Base-by-base conservation (phyloP, 2,888 invertebrate species). In the Rhyacophila evoluta region DNA sequence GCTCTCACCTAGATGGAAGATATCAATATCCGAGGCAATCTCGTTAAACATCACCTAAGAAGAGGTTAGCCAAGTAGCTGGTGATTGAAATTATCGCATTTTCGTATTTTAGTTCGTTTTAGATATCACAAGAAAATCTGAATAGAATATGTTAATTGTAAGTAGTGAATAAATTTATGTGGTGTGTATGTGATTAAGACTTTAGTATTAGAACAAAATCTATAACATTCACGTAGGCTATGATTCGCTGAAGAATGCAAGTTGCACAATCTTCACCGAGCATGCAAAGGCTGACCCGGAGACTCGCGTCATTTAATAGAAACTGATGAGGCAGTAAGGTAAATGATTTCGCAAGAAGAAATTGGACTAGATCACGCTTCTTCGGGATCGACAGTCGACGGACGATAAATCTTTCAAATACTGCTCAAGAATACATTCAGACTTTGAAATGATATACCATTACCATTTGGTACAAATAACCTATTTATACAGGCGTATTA, bases 311-410 rank as follows among this genome's bases (percentile, higher is more conserved):
- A 70, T 68, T 37, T 27, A 75, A 36, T 27, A 19, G 68, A 28
- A 15, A 2, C 15, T 10, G 25, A 10, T 39, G 3, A n/a, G 68
- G 39, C 37, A 70, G 70, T 39, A 15, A 12, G 67, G 25, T 11
- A 33, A 10, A 73, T 39, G 73, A 27, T 77, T 77, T 37, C 73
- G 28, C 41, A 55, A 77, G 38, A 77, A 77, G 77, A 77, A 77
- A 77, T 77, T 77, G 72, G 72, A 72, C 72, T 33, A 77, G 77
- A 41, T 77, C 19, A 72, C 36, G 19, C 11, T 69, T 29, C 69
- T 69, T n/a, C 55, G 55, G 55, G 19, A 55, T 55, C 8, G 55
- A 12, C 55, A 25, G 15, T 19, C 55, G 15, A 4, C 55, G 55
- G 19, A 15, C 25, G 19, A 55, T 19, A 12, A 55, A 55, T 55